Base-by-base conservation (phyloP, 1,140 invertebrate species). In the Bursaphelenchus mucronatus region DNA sequence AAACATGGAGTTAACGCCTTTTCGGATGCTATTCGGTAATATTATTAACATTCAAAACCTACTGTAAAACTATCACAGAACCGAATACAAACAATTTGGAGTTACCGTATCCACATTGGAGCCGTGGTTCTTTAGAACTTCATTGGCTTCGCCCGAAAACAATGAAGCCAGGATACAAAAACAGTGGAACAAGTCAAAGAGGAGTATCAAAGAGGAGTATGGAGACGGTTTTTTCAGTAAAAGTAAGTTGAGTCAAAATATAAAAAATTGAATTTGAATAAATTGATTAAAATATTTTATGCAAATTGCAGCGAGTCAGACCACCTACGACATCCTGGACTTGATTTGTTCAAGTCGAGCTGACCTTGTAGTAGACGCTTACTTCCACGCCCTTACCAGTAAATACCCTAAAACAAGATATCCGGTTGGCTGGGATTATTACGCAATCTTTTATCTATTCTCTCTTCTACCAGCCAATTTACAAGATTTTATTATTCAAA, bases 141-240 rank as follows among this genome's bases (percentile, higher is more conserved):
- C 54, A 40, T 13, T 62, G 11, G 57, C 59, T 10, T 10, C 10
- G 13, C 10, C 59, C 47, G 21, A 62, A 4, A n/a, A 1, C 3
- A n/a, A 61, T 4, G 17, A 10, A 41, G 30, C 45, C 21, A 47
- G 41, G 30, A 52, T 71, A 5, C 11, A 53, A n/a, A 45, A 65
- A 58, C 46, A 57, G 1, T 73, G 71, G 71, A 53, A 65, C 57
- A 68, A 7, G 44, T 69, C 0, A 55, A 63, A 15, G 51, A 64
- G 21, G 61, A 75, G 49, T 74, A 74, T 40, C 66, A 71, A 30
- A 53, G 65, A 51, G 55, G 74, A 40, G 58, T 57, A 19, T 3
- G 30, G 30, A 30, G 30, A 30, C 30, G 30, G 2, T 1, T 30
- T 30, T 30, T 30, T 30, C 30, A 30, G 30, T 5, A 30, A 30